Evolutionary conservation across 2,888 invertebrate genomes (phyloP).

Genomic region (Octodonta nipae): DNA sequence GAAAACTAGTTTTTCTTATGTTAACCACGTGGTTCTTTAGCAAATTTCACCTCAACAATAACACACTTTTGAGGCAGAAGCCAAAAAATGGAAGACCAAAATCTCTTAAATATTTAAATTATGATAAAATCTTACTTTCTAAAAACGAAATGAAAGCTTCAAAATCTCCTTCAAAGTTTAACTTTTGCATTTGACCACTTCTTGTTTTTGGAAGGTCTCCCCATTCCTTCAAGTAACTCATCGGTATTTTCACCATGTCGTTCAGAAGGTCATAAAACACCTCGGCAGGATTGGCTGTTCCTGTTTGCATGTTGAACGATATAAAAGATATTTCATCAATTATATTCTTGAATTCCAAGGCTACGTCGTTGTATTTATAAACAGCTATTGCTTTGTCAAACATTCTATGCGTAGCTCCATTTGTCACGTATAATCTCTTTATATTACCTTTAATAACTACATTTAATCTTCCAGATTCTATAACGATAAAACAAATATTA

Average conservation of each 20-base stretch:
- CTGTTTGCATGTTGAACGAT: conserved; percentile 17
- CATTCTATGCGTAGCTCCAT: conserved; percentile 40
- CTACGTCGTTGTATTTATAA: conserved; percentile 47
- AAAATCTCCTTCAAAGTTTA: conserved; percentile 45
- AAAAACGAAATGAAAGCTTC: conserved; percentile 43
- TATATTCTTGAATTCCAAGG: conserved; percentile 52
- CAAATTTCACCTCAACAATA: too few relatives aligned
- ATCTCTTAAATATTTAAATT: too few relatives aligned
- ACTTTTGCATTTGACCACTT: conserved; percentile 36
- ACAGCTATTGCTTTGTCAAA: conserved; percentile 54
- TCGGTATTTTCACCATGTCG: conserved; percentile 34
- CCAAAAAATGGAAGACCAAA: too few relatives aligned
- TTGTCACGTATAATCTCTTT: conserved; percentile 48
- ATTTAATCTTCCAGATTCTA: conserved; percentile 51
- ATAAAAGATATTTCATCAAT: conserved; percentile 43
- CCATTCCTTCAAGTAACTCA: conserved; percentile 40
- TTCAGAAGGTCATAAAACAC: conserved; percentile 24
- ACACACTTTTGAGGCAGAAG: too few relatives aligned
- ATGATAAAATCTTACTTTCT: conserved; percentile 32
- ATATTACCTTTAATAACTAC: conserved; percentile 33
- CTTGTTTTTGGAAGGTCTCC: conserved; percentile 40
- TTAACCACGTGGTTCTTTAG: too few relatives aligned
- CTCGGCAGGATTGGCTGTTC: conserved; percentile 24
- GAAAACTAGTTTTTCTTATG: too few relatives aligned
- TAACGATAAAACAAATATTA: too few relatives aligned